Evolutionary conservation across 2,797 vertebrate genomes (phyloP).

Genomic region (Gephyroberyx darwinii): DNA sequence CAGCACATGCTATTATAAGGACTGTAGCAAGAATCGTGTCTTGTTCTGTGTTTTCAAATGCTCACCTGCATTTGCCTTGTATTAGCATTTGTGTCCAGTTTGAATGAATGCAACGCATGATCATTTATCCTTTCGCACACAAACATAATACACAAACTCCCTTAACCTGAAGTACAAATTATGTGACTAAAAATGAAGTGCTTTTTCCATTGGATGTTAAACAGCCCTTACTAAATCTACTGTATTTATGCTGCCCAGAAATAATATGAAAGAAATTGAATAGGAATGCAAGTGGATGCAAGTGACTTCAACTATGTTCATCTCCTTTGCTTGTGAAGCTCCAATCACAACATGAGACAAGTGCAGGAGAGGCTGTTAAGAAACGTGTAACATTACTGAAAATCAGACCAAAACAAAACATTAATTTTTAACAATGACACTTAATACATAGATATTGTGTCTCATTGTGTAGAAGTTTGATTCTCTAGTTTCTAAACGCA

Average conservation of each 20-base stretch:
- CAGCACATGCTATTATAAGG: conserved; percentile 50
- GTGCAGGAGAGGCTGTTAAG: conserved; percentile 34
- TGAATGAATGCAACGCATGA: conserved; percentile 4
- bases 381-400: conserved; percentile 40
- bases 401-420: conserved; percentile 42
- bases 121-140: conserved; percentile 2
- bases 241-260: too few relatives aligned
- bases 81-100: conserved; percentile 19
- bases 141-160: neutral
- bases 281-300: too few relatives aligned
- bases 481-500: neutral
- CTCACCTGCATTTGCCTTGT: conserved; percentile 14
- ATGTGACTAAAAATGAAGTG: too few relatives aligned
- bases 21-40: conserved; percentile 27
- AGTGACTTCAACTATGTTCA: neutral
- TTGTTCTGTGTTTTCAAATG: neutral
- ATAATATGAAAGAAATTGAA: neutral
- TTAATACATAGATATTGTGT: neutral
- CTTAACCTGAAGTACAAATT: neutral
- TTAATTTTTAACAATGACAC: conserved; percentile 37
- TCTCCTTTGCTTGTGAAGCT: conserved; percentile 23
- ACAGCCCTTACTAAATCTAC: too few relatives aligned
- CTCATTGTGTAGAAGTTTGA: conserved; percentile 24
- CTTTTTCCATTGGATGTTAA: too few relatives aligned
- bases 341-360: conserved; percentile 29